A percentile compares a stretch with the other conserved stretches of the same genome.
These are phyloP conservation scores for Struthio camelus DNA, from an alignment of 2,113 vertebrate species.

Conservation along the genomic window DNA sequence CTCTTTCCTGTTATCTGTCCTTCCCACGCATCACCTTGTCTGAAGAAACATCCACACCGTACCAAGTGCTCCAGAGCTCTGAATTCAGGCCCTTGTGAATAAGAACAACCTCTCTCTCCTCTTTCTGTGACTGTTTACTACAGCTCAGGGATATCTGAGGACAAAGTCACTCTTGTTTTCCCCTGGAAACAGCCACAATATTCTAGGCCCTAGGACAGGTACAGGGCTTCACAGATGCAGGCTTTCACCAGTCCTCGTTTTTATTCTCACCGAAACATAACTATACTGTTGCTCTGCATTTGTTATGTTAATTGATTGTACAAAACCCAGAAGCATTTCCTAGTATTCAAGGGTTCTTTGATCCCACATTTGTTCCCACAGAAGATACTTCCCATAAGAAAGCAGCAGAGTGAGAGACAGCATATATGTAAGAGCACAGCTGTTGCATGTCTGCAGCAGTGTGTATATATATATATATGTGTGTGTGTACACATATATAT, in stretches of 20 bases:
- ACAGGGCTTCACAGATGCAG: neutral
- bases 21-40: neutral
- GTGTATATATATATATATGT: neutral
- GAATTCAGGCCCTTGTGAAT: neutral
- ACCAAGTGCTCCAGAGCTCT: neutral
- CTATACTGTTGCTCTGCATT: rapidly evolving
- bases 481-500: neutral
- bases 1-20: neutral
- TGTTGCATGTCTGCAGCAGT: neutral
- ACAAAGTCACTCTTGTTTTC: neutral
- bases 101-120: neutral
- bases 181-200: neutral
- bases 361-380: neutral
- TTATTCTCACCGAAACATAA: neutral
- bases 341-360: neutral
- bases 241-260: neutral
- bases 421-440: neutral
- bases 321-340: neutral
- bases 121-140: rapidly evolving
- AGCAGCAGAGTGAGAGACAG: neutral
- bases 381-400: neutral
- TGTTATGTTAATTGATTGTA: rapidly evolving
- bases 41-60: neutral
- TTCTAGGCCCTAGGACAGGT: neutral
- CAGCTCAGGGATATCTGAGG: neutral